A percentile compares a stretch with the other conserved stretches of the same genome.
These are phyloP conservation scores for Lagenorhynchus albirostris DNA, from an alignment of 2,113 vertebrate species.

Conservation along the genomic window DNA sequence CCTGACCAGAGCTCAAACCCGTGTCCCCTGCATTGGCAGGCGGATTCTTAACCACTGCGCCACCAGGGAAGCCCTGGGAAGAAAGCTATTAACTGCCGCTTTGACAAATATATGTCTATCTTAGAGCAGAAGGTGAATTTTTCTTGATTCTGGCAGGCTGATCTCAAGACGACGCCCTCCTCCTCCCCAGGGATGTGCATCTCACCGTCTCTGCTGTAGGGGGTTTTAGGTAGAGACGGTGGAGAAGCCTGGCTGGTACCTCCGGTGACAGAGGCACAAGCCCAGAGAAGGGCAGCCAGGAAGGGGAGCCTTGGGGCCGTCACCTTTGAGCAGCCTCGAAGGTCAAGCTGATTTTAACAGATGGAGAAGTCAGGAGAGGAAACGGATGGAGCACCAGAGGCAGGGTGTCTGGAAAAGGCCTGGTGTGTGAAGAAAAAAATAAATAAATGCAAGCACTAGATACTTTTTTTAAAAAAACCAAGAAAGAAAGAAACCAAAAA, in stretches of 20 bases:
- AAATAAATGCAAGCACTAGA: not conserved
- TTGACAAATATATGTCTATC: not conserved
- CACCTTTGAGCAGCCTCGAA: not conserved
- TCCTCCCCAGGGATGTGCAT: not conserved
- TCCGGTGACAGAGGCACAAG: fast-evolving
- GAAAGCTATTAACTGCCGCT: not conserved
- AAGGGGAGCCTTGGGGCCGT: not conserved
- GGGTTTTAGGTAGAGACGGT: not conserved
- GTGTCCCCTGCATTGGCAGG: no score
- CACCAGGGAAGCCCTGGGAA: not conserved
- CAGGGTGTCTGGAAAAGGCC: not conserved
- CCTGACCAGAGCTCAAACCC: no score
- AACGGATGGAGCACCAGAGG: not conserved
- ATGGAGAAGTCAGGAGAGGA: not conserved
- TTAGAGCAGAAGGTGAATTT: not conserved
- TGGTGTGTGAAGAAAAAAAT: not conserved
- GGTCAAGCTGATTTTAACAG: not conserved
- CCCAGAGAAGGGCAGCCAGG: not conserved
- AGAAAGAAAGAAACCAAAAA: not conserved
- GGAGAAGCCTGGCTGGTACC: no score
- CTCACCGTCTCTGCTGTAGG: not conserved
- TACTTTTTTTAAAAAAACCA: not conserved
- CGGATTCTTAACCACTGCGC: no score
- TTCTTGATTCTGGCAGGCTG: not conserved
- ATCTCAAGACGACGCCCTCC: not conserved